A percentile compares a stretch with the other conserved stretches of the same genome.
Conservation (phyloP, 92 coral and sea anemone genomes). For the Pocillopora meandrina region DNA sequence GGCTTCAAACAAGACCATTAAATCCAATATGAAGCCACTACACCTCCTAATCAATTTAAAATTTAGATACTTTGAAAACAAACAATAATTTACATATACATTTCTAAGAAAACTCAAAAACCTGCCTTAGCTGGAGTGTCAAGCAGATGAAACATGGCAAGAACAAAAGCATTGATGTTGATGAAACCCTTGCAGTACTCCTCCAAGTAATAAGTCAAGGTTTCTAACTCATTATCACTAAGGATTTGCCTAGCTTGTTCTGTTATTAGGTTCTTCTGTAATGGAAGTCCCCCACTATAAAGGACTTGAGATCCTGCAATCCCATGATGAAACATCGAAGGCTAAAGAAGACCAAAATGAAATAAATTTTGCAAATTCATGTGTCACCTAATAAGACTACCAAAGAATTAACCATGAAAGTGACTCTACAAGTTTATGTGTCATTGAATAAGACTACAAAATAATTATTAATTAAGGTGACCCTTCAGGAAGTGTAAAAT, state of each 20-base stretch:
- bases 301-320: conserved; percentile 90
- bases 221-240: conserved; percentile 79
- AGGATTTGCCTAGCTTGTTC: conserved; percentile 87
- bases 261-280: conserved; percentile 69
- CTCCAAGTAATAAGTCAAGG: conserved; percentile 81
- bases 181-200: conserved; percentile 79
- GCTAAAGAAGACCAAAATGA: conserved; percentile 37
- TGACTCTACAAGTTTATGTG: too few relatives aligned
- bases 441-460: too few relatives aligned
- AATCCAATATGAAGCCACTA: too few relatives aligned
- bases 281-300: conserved; percentile 78
- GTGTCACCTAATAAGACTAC: too few relatives aligned
- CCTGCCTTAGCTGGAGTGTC: conserved; percentile 88
- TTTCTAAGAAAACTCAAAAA: neutral
- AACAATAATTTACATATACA: too few relatives aligned
- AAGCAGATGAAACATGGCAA: conserved; percentile 88
- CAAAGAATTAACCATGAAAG: too few relatives aligned
- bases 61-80: too few relatives aligned
- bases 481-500: too few relatives aligned
- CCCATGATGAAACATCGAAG: conserved; percentile 79
- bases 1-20: too few relatives aligned
- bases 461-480: too few relatives aligned
- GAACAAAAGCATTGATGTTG: conserved; percentile 68
- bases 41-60: too few relatives aligned
- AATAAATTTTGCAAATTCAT: too few relatives aligned